Conservation (phyloP, 2,888 invertebrate genomes). For the Ecdyonurus torrentis region DNA sequence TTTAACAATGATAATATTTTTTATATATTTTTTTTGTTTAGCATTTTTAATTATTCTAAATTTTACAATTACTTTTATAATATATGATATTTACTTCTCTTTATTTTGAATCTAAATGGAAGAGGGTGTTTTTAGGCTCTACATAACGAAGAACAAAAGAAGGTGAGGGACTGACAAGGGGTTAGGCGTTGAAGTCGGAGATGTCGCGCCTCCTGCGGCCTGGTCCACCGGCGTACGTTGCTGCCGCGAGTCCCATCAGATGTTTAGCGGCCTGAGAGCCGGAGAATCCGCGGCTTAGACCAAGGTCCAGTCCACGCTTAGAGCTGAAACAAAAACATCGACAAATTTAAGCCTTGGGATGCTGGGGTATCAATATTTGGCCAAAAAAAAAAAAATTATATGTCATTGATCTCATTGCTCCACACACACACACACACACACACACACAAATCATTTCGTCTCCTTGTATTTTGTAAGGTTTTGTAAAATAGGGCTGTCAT, state of each 20-base stretch:
- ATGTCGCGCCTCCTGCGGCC: slow-evolving; percentile 59
- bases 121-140: neutral
- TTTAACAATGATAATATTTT: neutral
- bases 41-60: neutral
- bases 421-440: too few relatives aligned
- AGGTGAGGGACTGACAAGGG: neutral
- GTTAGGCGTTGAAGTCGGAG: neutral
- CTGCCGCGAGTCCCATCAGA: slow-evolving; percentile 76
- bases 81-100: neutral
- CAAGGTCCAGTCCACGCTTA: slow-evolving; percentile 76
- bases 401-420: too few relatives aligned
- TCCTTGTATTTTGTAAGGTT: too few relatives aligned
- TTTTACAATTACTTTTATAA: neutral
- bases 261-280: slow-evolving; percentile 83
- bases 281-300: slow-evolving; percentile 73
- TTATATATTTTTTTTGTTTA: neutral
- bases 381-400: too few relatives aligned
- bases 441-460: too few relatives aligned
- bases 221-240: slow-evolving; percentile 77
- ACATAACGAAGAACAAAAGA: neutral
- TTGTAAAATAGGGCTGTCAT: too few relatives aligned
- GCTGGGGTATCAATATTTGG: too few relatives aligned
- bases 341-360: too few relatives aligned
- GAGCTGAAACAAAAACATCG: too few relatives aligned
- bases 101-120: neutral